Evolutionary conservation across 2,113 vertebrate species (phyloP).

Genomic region (Semnornis frantzii): DNA sequence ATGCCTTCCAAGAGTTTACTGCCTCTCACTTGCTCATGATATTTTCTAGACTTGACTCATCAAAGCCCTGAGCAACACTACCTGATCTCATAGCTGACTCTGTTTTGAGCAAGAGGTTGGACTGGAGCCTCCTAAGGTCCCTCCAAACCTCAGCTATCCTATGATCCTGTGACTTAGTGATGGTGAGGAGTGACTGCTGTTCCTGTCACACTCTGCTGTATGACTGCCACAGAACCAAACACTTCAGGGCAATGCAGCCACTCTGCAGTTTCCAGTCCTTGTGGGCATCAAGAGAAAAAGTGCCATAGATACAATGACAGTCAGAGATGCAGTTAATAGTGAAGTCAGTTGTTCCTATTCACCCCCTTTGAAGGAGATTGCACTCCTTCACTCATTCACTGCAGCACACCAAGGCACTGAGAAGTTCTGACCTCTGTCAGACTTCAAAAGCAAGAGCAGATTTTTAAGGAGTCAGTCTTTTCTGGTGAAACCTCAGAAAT

Average conservation of each 20-base stretch:
- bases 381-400: neutral
- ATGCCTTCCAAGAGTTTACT: neutral
- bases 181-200: neutral
- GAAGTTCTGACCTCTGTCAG: neutral
- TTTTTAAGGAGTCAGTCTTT: neutral
- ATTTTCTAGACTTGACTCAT: neutral
- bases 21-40: neutral
- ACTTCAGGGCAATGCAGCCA: neutral
- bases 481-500: neutral
- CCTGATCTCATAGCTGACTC: neutral
- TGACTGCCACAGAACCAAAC: neutral
- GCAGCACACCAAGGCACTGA: neutral
- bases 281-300: neutral
- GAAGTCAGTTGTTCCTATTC: neutral
- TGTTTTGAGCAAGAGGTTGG: neutral
- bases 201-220: neutral
- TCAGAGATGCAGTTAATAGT: neutral
- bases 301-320: neutral
- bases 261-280: neutral
- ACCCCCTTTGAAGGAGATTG: neutral
- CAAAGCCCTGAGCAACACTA: neutral
- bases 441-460: neutral
- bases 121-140: neutral
- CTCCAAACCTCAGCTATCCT: neutral
- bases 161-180: neutral